Base-by-base conservation (phyloP, 2,888 invertebrate genomes). In the Lasius platythorax region DNA sequence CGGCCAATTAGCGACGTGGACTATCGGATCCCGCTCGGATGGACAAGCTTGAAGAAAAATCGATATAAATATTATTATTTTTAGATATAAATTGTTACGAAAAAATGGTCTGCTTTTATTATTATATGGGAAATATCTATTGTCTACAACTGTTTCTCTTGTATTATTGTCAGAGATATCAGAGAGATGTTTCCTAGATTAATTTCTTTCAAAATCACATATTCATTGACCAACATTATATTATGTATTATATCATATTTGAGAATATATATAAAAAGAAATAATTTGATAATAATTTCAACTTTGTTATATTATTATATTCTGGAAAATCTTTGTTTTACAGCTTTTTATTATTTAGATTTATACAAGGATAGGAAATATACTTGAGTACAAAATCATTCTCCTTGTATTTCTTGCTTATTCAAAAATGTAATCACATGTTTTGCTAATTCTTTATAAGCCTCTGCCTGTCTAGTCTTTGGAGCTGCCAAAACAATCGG, bases 401-500 rank as follows among this genome's bases (percentile, higher is more conserved):
- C 63, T 30, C 70, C 2, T 74, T 88, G 86, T 28, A 86, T 72
- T 88, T 89, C 73, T 72, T 92, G 92, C 30, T 91, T 88, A n/a
- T 90, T 88, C 76, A 95, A 88, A 88, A 94, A 94, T 37, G 72
- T 63, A 67, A 92, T 83, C 28, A 95, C 66, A 70, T 91, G 88
- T 58, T 90, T 67, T 12, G 95, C 95, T 58, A 95, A 90, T 74
- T 90, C 89, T 87, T 89, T 94, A 85, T 95, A 95, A 40, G 91
- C 91, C 70, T 86, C 84, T 33, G 94, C 92, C 86, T 94, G 92
- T 70, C 92, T 91, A 88, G 96, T 96, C 68, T 96, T 95, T 0
- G 97, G 97, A 15, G 96, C 94, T 0, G 96, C 96, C 72, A 98
- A 95, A 78, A 98, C 97, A 3, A 98, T 96, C 0, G 98, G 98